These are phyloP conservation scores for Nebria ingens DNA, from an alignment of 1,140 invertebrate genomes.

Conservation along the genomic window DNA sequence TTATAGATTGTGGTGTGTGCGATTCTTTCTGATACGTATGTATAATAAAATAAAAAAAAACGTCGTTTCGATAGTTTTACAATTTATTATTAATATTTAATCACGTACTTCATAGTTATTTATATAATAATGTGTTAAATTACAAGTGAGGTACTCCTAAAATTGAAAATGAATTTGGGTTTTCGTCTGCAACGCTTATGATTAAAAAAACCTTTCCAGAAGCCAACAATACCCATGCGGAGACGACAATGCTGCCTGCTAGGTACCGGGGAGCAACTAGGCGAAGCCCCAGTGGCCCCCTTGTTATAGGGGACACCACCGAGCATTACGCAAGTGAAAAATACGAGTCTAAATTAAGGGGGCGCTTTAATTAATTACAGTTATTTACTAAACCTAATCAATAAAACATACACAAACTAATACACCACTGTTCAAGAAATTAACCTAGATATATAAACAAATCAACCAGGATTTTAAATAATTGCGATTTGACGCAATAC, in stretches of 20 bases:
- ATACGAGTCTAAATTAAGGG: too few relatives aligned
- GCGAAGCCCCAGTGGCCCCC: too few relatives aligned
- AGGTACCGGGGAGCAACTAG: slow-evolving; percentile 6
- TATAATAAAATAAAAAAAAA: slow-evolving; percentile 24
- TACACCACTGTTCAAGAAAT: too few relatives aligned
- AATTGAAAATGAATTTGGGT: slow-evolving; percentile 19
- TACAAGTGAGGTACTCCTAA: too few relatives aligned
- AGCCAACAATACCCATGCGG: slow-evolving; percentile 59
- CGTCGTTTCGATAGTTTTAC: background rate
- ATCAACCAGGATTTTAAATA: too few relatives aligned
- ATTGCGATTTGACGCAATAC: too few relatives aligned
- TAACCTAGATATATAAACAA: too few relatives aligned
- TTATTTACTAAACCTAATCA: too few relatives aligned
- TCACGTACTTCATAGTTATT: slow-evolving; percentile 13
- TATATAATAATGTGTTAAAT: slow-evolving; percentile 17
- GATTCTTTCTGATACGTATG: slow-evolving; percentile 21
- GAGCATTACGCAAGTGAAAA: too few relatives aligned
- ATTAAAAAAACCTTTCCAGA: slow-evolving; percentile 68
- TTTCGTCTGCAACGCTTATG: slow-evolving; percentile 58
- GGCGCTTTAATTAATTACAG: too few relatives aligned
- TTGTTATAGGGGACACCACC: too few relatives aligned
- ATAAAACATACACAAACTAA: too few relatives aligned
- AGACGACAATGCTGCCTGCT: slow-evolving; percentile 39
- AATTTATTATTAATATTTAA: slow-evolving; percentile 10
- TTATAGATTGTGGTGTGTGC: slow-evolving; percentile 15